Percentiles rank a stretch among this genome's conserved stretches.
Conservation (phyloP, 2,888 invertebrate genomes). For the Hydriomena furcata region DNA sequence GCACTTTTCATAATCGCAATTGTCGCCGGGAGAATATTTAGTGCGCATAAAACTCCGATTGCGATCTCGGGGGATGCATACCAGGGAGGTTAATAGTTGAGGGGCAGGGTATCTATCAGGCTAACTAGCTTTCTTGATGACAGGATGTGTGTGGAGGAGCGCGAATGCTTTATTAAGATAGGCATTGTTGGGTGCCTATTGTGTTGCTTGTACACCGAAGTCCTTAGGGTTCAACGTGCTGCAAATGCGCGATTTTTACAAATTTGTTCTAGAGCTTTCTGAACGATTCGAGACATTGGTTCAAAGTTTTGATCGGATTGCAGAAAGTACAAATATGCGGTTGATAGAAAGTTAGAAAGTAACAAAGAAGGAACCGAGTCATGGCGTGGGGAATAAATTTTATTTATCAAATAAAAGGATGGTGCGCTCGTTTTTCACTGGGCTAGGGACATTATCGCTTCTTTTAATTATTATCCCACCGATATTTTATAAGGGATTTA, state of each 20-base stretch:
- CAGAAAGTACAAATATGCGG: constrained; percentile 11
- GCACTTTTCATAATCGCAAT: constrained; percentile 84
- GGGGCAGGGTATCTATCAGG: constrained; percentile 41
- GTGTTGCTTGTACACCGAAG: background rate
- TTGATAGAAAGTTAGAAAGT: constrained; percentile 56
- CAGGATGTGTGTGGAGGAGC: constrained; percentile 18
- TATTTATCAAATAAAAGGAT: constrained; percentile 84
- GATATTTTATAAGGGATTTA: constrained; percentile 67
- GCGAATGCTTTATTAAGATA: constrained; percentile 4
- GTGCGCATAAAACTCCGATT: constrained; percentile 77
- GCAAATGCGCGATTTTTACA: too few relatives aligned
- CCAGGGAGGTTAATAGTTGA: constrained; percentile 61
- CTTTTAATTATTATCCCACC: constrained; percentile 83
- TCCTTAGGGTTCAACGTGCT: background rate
- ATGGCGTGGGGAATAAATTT: constrained; percentile 76
- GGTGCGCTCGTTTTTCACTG: constrained; percentile 80
- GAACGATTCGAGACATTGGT: constrained; percentile 2
- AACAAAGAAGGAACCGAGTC: constrained; percentile 63
- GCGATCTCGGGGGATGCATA: constrained; percentile 53
- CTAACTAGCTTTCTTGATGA: constrained; percentile 35
- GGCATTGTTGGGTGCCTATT: background rate
- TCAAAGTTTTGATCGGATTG: constrained; percentile 8
- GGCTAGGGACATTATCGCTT: constrained; percentile 80
- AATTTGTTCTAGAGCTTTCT: too few relatives aligned
- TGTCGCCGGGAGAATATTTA: constrained; percentile 84